Evolutionary conservation across 1,140 invertebrate species (phyloP).

Genomic region (Megalonaias nervosa): DNA sequence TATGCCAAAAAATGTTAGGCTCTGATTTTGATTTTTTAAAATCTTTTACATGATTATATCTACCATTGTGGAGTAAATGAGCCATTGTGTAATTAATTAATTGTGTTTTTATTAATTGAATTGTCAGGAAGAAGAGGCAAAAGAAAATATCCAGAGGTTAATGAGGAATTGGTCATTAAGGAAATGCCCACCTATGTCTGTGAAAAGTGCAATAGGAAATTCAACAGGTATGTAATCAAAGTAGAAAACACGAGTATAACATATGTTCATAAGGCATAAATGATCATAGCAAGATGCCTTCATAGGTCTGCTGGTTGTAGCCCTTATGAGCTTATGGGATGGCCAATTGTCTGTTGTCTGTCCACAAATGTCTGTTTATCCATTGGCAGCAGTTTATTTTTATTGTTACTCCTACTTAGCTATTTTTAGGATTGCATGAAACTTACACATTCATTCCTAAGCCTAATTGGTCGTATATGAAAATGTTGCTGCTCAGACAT

Average conservation of each 20-base stretch:
- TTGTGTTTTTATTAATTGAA: too few relatives aligned
- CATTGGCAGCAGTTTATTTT: not conserved
- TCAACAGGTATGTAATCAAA: constrained; percentile 50
- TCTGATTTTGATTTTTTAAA: too few relatives aligned
- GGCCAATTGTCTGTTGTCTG: not conserved
- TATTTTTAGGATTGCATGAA: too few relatives aligned
- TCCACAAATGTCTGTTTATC: too few relatives aligned
- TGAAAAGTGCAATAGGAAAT: constrained; percentile 57
- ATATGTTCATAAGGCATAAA: not conserved
- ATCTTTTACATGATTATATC: too few relatives aligned
- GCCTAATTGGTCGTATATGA: too few relatives aligned
- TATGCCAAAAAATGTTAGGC: too few relatives aligned
- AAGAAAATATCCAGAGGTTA: constrained; percentile 31
- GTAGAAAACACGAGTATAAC: not conserved
- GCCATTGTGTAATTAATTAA: not conserved
- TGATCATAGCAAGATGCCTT: not conserved
- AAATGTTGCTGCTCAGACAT: too few relatives aligned
- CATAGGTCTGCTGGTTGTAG: too few relatives aligned
- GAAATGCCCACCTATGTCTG: constrained; percentile 57
- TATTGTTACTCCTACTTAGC: not conserved
- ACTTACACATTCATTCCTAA: too few relatives aligned
- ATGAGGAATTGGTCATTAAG: constrained; percentile 41
- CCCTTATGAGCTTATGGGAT: too few relatives aligned
- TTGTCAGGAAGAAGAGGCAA: constrained; percentile 26
- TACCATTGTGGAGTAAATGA: not conserved